phyloP scores from a whole-genome alignment of 2,888 invertebrate genomes.

The Anorthoa munda region DNA sequence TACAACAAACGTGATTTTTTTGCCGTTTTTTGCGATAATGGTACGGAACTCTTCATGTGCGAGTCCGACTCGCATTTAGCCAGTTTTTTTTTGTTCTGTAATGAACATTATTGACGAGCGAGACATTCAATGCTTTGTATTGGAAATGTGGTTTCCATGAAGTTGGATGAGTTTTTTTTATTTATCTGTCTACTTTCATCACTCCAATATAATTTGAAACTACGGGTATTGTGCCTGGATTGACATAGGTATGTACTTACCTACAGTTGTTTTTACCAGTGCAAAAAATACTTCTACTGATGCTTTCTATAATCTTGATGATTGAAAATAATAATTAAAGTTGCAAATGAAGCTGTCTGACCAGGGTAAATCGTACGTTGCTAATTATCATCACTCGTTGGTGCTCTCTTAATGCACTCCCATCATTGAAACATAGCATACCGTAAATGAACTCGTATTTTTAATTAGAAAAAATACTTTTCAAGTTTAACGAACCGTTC shows the following conservation, averaged over 20 bases:
- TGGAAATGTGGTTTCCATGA: slow-evolving; percentile 1
- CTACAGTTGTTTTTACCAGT: too few relatives aligned
- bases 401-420: background rate
- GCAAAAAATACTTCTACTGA: too few relatives aligned
- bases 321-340: background rate
- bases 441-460: slow-evolving; percentile 1
- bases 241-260: too few relatives aligned
- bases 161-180: background rate
- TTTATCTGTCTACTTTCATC: too few relatives aligned
- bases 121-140: background rate
- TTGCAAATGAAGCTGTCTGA: background rate
- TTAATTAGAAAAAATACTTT: background rate
- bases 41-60: too few relatives aligned
- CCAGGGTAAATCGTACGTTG: background rate
- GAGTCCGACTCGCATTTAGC: too few relatives aligned
- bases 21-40: too few relatives aligned
- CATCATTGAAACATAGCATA: background rate
- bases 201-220: too few relatives aligned
- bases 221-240: too few relatives aligned
- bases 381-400: background rate
- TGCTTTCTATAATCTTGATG: too few relatives aligned
- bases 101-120: slow-evolving; percentile 3
- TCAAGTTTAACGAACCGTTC: background rate
- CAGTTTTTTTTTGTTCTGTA: too few relatives aligned
- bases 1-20: too few relatives aligned